Percentiles rank a stretch among this genome's conserved stretches.
These are phyloP conservation scores for Exocentrus adspersus DNA, from an alignment of 2,888 invertebrate species.

Conservation along the genomic window DNA sequence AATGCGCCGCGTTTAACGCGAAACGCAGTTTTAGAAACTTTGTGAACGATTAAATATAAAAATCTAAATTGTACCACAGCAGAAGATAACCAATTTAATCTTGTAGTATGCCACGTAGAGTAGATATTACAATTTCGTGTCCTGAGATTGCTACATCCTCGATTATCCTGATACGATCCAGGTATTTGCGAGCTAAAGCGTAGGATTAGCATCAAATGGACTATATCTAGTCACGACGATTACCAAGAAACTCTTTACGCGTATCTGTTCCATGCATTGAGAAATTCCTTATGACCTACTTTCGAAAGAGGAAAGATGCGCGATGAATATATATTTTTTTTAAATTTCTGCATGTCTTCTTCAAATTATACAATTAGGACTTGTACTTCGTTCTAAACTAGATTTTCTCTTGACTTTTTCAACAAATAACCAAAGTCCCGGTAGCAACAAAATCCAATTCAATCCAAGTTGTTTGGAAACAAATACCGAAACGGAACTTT, in stretches of 20 bases:
- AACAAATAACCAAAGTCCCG: conserved; percentile 17
- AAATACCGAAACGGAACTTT: too few relatives aligned
- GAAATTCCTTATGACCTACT: neutral
- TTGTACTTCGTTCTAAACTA: too few relatives aligned
- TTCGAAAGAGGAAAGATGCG: neutral
- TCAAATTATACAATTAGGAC: too few relatives aligned
- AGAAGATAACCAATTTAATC: neutral
- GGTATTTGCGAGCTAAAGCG: neutral
- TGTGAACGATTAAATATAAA: too few relatives aligned
- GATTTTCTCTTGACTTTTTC: too few relatives aligned
- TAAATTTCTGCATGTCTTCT: too few relatives aligned
- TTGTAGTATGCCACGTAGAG: neutral
- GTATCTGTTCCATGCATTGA: neutral
- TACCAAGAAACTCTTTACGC: neutral
- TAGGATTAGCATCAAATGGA: neutral
- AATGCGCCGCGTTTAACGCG: too few relatives aligned
- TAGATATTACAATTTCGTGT: neutral
- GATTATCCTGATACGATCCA: neutral
- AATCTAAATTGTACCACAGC: too few relatives aligned
- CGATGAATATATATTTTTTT: too few relatives aligned
- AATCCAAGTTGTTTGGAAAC: too few relatives aligned
- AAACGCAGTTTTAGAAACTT: too few relatives aligned
- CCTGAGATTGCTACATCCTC: neutral
- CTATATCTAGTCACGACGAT: neutral
- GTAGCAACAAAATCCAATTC: too few relatives aligned